These are phyloP conservation scores for Antheraea assamensis DNA, from an alignment of 2,888 invertebrate genomes.

Conservation along the genomic window DNA sequence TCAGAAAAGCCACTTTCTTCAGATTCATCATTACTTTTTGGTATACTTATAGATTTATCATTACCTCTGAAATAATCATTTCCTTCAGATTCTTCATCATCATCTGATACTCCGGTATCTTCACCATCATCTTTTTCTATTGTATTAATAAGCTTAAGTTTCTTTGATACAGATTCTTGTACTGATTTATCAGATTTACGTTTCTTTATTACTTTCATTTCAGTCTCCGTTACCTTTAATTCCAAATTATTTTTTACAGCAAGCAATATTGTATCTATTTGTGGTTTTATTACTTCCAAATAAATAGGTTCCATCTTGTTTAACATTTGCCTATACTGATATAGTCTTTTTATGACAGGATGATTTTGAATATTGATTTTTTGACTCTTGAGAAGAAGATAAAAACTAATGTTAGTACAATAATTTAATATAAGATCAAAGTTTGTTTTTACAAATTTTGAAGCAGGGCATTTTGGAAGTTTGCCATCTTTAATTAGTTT, in stretches of 20 bases:
- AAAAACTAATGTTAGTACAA: conserved; percentile 92
- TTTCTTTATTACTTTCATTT: conserved; percentile 49
- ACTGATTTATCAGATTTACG: conserved; percentile 53
- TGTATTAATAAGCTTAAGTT: conserved; percentile 67
- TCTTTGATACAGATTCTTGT: conserved; percentile 57
- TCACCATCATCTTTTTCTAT: conserved; percentile 71
- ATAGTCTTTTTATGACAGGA: conserved; percentile 93
- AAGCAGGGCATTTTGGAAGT: conserved; percentile 84
- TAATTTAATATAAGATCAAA: conserved; percentile 89
- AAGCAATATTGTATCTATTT: conserved; percentile 84
- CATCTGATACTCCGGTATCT: conserved; percentile 71
- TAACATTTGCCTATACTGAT: conserved; percentile 89
- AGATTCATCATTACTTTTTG: conserved; percentile 60
- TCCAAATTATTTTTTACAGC: conserved; percentile 74
- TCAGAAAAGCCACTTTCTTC: conserved; percentile 75
- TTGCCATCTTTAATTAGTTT: conserved; percentile 83
- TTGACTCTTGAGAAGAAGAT: conserved; percentile 91
- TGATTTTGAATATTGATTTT: conserved; percentile 88
- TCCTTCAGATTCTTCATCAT: conserved; percentile 70
- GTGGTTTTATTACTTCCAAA: conserved; percentile 85
- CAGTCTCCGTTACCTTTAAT: conserved; percentile 49
- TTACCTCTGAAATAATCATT: conserved; percentile 58
- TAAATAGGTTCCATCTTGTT: conserved; percentile 88
- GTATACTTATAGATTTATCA: conserved; percentile 34
- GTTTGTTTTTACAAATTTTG: conserved; percentile 87